Evolutionary conservation across 2,888 invertebrate species (phyloP), one percentile per base, ranked within the genome.

Genomic region (Thera obeliscata): DNA sequence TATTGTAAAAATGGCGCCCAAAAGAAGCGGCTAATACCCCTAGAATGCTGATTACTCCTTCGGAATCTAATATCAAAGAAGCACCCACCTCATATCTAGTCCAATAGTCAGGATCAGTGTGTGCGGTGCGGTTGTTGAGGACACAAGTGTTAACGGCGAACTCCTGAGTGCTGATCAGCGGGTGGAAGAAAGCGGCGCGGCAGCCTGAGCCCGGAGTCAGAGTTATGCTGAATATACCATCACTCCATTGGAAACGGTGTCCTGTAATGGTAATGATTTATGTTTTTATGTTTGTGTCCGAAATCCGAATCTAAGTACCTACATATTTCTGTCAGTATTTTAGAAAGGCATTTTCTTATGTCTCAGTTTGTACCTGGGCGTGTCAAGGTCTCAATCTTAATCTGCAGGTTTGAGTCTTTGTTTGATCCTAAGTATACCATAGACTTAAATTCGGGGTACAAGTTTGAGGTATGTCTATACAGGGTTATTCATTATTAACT

Each of bases 191-290:
- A 0, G 96, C 94, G 0, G 94, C 94, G 77, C 91, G 95, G 11
- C 95, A 95, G 74, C 95, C 94, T 0, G 78, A 48, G 1, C 87
- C 84, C 0, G 87, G 81, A 0, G 94, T 92, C 11, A 96, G 78
- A 0, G 96, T 95, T 1, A 96, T 84, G 67, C 97, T 97, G 86
- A 97, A 97, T 9, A 97, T 93, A 0, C 97, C 97, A 79, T 97
- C 97, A 71, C 95, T 95, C 97, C 97, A 97, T 79, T 96, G 95
- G 89, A 97, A 97, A 0, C 91, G 87, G 75, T 96, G 94, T 0
- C 95, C 96, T 93, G 76, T 4, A 56, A 50, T 56, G 11, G 22
- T 52, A 22, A 52, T 0, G 6, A 22, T 22, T 41, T 7, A 5
- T 38, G 3, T 38, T 38, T 38, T 38, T 38, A n/a, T 50, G 4